Evolutionary conservation across 2,888 invertebrate species (phyloP), one percentile per base, ranked within the genome.

Genomic region (Pachydiplax longipennis): DNA sequence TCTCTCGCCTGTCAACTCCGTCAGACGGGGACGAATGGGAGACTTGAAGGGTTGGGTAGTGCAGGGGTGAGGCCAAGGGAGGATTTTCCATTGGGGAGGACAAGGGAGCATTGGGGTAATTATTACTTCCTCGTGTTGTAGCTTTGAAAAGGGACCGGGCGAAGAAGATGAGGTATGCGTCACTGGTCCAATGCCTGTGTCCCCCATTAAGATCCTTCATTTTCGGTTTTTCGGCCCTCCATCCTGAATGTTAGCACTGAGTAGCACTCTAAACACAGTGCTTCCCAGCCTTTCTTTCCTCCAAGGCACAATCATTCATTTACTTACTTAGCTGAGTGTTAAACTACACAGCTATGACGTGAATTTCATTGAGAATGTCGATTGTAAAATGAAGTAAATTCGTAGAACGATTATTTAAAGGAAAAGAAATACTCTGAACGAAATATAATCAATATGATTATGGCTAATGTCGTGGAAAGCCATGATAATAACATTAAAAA

Each of bases 91-190:
- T 65, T 65, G 61, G 37, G 87, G 87, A 22, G 35, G 58, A 35
- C 8, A 61, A 61, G 87, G 65, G 83, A 44, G 61, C 87, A 37
- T 65, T 58, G 61, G 61, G 87, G 87, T 87, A 87, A 87, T 87
- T 87, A 87, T 87, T 87, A 87, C 61, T 87, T 58, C 61, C 87
- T 61, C 87, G 61, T 87, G 83, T 83, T 83, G 83, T 58, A 58
- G 83, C 83, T 83, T 83, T 35, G 61, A 61, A 87, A 65, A 65
- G 87, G 61, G 87, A 87, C 87, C 87, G 61, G 58, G 87, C 22
- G 22, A 37, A 37, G 87, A 61, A 61, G 87, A 87, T 87, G 87
- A 87, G 87, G 48, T 87, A 87, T 87, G 58, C 61, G 87, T 87
- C 87, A 65, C 31, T 22, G 65, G 65, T 58, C 12, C 73, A 18